Base-by-base conservation (phyloP, 2,888 invertebrate genomes). In the Acleris cristana region DNA sequence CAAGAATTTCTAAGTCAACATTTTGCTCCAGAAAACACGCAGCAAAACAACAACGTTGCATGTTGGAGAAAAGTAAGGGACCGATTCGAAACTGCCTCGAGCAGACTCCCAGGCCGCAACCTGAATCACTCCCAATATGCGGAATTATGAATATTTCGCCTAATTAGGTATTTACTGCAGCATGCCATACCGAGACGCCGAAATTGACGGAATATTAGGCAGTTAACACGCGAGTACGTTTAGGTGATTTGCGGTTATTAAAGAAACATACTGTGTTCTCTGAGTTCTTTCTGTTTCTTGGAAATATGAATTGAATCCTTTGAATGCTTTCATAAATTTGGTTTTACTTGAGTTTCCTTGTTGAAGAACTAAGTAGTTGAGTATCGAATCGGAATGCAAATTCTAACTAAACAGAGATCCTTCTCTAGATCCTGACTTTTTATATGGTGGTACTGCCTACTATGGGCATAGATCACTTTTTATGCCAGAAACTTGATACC, bases 51-150 rank as follows among this genome's bases (percentile, higher is more conserved):
- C 65, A 55, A 56, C 23, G 44, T 44, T 23, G 61, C 66, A 66
- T 61, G 61, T 56, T 34, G 40, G 78, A 74, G 76, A 79, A 65
- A 73, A 72, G 69, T 61, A 66, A 26, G 49, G 67, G 64, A 59
- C 53, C 54, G 67, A 53, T 74, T 79, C 78, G 79, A 81, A 84
- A 79, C 57, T 16, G 83, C 88, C 85, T 65, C 73, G 64, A 80
- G 87, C 85, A 51, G 74, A 79, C 80, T 87, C 87, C 82, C 88
- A 88, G 85, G 85, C 71, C 34, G 34, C 34, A 34, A 34, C 34
- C 70, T 69, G 74, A 75, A 76, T 74, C 73, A 69, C 77, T 71
- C 69, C 64, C 68, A 72, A 71, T 72, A 72, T 74, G 71, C 73
- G 59, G 72, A 75, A 76, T 76, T 79, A 74, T 74, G 71, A 75